A percentile compares a stretch with the other conserved stretches of the same genome.
phyloP scores from a whole-genome alignment of 1,140 invertebrate genomes.

The Pristionchus pacificus region DNA sequence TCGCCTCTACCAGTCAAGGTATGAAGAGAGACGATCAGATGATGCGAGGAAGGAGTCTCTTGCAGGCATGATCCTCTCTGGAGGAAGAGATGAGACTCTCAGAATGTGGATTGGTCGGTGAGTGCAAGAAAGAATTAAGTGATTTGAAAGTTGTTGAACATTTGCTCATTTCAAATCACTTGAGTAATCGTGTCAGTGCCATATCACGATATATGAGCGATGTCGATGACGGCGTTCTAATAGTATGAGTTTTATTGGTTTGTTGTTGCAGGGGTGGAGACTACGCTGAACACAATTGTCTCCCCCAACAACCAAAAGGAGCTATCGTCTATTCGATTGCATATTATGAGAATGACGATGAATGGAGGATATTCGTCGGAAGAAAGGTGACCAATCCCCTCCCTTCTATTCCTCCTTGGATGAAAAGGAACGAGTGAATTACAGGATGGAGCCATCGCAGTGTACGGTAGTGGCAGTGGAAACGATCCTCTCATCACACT shows the following conservation, averaged over 20 bases:
- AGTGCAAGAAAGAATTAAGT: too few species aligned
- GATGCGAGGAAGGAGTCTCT: background rate
- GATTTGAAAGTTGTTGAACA: too few species aligned
- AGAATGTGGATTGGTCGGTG: constrained; percentile 12
- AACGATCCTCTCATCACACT: constrained; percentile 1
- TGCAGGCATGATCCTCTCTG: constrained; percentile 10
- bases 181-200: too few species aligned
- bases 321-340: constrained; percentile 17
- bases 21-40: background rate
- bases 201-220: too few species aligned
- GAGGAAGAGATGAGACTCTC: constrained; percentile 23
- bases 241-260: too few species aligned
- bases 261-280: constrained; percentile 9
- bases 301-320: constrained; percentile 5
- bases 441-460: constrained; percentile 15
- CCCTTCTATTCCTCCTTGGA: background rate
- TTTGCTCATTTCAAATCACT: too few species aligned
- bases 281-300: background rate
- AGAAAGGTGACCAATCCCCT: background rate
- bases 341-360: constrained; percentile 3
- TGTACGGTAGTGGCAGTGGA: constrained; percentile 2
- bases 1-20: constrained; percentile 6
- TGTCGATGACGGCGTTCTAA: too few species aligned
- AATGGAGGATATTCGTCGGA: constrained; percentile 23
- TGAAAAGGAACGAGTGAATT: background rate